Evolutionary conservation across 2,888 invertebrate genomes (phyloP).

Genomic region (Megalurothrips usitatus): DNA sequence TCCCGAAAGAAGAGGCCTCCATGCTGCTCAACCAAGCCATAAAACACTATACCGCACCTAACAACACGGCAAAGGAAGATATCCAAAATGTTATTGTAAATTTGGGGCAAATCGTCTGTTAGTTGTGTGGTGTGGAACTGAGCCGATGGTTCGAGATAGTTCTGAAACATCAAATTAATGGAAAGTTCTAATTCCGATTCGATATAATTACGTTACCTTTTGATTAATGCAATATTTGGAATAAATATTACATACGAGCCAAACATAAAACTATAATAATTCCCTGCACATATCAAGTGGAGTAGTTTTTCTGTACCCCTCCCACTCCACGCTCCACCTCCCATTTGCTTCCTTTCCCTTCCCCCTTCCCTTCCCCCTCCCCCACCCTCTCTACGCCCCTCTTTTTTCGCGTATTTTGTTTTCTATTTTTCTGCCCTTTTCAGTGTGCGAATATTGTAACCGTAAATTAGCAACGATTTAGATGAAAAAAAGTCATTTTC

Average conservation of each 20-base stretch:
- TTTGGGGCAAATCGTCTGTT: slow-evolving; percentile 13
- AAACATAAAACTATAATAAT: background rate
- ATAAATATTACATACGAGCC: background rate
- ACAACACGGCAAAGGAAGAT: too few relatives aligned
- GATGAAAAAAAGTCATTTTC: background rate
- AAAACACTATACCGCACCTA: too few relatives aligned
- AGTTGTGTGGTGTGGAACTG: background rate
- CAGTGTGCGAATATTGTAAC: too few relatives aligned
- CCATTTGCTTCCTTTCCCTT: background rate
- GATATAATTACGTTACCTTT: background rate
- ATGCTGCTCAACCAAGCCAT: too few relatives aligned
- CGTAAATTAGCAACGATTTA: too few relatives aligned
- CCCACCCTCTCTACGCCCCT: background rate
- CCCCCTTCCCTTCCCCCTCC: background rate
- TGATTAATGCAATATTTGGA: background rate
- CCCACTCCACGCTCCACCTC: background rate
- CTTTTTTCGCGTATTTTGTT: background rate
- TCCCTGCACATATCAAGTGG: background rate
- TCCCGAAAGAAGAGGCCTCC: background rate
- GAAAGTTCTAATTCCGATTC: background rate
- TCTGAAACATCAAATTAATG: background rate
- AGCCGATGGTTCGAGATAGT: background rate
- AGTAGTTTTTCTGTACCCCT: background rate
- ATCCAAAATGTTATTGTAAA: background rate
- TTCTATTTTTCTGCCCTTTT: background rate